A percentile compares a stretch with the other conserved stretches of the same genome.
phyloP scores from a whole-genome alignment of 2,888 invertebrate species.

The Macropis europaea region DNA sequence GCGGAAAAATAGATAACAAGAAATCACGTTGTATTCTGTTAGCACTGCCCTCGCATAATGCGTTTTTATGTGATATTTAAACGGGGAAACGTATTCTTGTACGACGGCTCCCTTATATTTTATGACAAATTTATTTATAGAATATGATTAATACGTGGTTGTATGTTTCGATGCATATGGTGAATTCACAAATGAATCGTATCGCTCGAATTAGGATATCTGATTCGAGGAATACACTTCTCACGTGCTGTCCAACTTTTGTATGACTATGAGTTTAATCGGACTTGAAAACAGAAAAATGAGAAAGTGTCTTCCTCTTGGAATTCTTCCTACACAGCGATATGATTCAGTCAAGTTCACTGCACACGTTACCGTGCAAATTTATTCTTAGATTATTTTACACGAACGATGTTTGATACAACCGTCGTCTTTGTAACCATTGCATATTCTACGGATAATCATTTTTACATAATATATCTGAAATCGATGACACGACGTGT shows the following conservation, averaged over 20 bases:
- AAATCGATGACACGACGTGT: conserved; percentile 2
- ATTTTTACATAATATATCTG: conserved; percentile 15
- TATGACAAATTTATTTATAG: background rate
- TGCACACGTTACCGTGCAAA: background rate
- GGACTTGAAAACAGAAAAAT: background rate
- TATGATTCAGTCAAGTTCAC: too few relatives aligned
- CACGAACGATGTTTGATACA: background rate
- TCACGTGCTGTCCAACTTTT: background rate
- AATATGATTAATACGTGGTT: background rate
- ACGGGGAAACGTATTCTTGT: conserved; percentile 16
- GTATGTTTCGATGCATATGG: background rate
- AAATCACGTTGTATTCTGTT: conserved; percentile 34
- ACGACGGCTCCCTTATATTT: background rate
- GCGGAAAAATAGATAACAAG: background rate
- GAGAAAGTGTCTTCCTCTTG: background rate
- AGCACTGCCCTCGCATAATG: conserved; percentile 65
- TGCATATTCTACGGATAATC: background rate
- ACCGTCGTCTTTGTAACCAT: background rate
- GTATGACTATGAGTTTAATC: background rate
- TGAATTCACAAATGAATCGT: background rate
- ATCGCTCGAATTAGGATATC: background rate
- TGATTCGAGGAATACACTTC: background rate
- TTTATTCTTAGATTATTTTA: background rate
- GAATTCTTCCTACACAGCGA: too few relatives aligned
- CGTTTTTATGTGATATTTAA: conserved; percentile 64